Evolutionary conservation across 53 echinoderm and acorn worm genomes (phyloP).

Genomic region (Apostichopus leukothele): DNA sequence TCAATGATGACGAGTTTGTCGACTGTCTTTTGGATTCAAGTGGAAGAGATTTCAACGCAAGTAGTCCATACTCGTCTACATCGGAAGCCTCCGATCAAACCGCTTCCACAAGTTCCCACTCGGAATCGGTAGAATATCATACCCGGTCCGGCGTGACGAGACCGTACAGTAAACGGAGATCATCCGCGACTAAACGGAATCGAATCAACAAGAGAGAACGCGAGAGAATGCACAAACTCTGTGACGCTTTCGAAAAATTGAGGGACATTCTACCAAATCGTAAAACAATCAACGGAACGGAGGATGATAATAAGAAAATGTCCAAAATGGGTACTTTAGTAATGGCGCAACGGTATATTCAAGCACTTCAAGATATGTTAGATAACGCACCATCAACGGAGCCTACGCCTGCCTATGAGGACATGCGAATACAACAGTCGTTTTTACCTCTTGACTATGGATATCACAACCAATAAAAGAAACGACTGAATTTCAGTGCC

Average conservation of each 20-base stretch:
- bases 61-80: conserved; percentile 12
- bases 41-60: not conserved
- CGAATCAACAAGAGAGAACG: conserved; percentile 93
- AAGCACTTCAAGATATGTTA: conserved; percentile 76
- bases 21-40: not conserved
- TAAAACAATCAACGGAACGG: conserved; percentile 66
- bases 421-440: conserved; percentile 2
- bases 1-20: not conserved
- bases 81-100: not conserved
- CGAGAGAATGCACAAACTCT: conserved; percentile 92
- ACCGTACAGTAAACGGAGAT: conserved; percentile 71
- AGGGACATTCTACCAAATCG: conserved; percentile 67
- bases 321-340: conserved; percentile 86
- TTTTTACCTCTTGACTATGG: conserved; percentile 10
- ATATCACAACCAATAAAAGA: not conserved
- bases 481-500: not conserved
- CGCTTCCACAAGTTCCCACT: not conserved
- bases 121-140: conserved; percentile 27
- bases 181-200: conserved; percentile 73
- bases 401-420: not conserved
- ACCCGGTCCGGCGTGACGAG: conserved; percentile 50
- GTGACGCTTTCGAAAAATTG: conserved; percentile 88
- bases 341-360: conserved; percentile 92
- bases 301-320: conserved; percentile 66
- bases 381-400: conserved; percentile 38